phyloP scores from a whole-genome alignment of 2,113 vertebrate genomes.

The Ptilorrhoa leucosticta region DNA sequence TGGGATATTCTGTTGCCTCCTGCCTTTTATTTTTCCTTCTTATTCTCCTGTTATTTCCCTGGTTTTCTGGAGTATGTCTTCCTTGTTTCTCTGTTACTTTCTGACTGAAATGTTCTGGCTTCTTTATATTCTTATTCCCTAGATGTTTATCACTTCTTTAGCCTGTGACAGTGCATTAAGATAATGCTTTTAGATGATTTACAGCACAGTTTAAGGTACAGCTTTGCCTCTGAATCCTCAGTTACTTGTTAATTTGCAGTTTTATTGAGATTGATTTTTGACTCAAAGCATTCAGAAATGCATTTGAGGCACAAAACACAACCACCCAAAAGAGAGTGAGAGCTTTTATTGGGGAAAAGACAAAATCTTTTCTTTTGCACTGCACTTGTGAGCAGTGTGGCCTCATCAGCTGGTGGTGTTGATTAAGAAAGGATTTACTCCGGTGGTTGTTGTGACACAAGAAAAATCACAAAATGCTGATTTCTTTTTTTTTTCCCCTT shows the following conservation, averaged over 20 bases:
- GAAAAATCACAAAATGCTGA: neutral
- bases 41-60: neutral
- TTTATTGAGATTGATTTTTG: neutral
- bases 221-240: neutral
- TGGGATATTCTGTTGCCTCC: neutral
- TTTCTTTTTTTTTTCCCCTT: neutral
- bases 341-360: neutral
- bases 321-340: neutral
- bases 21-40: neutral
- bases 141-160: neutral
- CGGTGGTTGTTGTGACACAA: neutral
- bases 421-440: neutral
- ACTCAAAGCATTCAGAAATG: neutral
- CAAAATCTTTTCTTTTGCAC: neutral
- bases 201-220: neutral
- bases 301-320: neutral
- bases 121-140: neutral
- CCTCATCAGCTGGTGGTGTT: neutral
- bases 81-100: neutral
- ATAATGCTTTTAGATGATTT: neutral
- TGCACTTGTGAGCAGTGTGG: neutral
- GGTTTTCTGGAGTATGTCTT: neutral
- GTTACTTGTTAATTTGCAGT: neutral
- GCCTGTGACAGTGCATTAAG: neutral
- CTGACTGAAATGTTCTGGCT: neutral